These are phyloP conservation scores for Glaucomys volans DNA, from an alignment of 2,113 vertebrate species.

Conservation along the genomic window DNA sequence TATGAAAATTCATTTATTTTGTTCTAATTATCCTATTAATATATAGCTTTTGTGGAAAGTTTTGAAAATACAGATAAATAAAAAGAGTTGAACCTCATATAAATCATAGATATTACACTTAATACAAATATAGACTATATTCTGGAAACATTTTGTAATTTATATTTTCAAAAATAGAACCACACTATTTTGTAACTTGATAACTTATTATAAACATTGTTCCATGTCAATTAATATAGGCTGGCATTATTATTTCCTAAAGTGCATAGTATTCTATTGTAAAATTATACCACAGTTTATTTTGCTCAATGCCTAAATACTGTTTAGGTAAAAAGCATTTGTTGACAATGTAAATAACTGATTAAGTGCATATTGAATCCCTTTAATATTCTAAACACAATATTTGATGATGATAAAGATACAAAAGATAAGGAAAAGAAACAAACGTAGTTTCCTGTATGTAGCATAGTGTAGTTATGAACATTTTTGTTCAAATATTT, in stretches of 20 bases:
- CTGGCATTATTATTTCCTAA: conserved; percentile 44
- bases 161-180: conserved; percentile 42
- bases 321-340: not conserved
- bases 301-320: not conserved
- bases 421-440: not conserved
- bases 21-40: conserved; percentile 14
- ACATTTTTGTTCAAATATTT: conserved; percentile 33
- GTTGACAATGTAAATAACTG: conserved; percentile 8
- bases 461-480: not conserved
- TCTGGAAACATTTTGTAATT: conserved; percentile 42
- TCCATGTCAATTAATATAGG: not conserved
- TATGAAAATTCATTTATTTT: conserved; percentile 29
- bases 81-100: not conserved
- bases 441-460: not conserved
- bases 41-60: not conserved
- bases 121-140: not conserved
- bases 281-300: conserved; percentile 5
- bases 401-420: not conserved
- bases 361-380: not conserved
- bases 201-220: conserved; percentile 13
- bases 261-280: not conserved
- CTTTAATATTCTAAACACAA: not conserved
- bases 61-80: conserved; percentile 23
- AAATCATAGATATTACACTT: not conserved
- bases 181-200: not conserved